Percentiles rank a stretch among this genome's conserved stretches.
Evolutionary conservation across 2,113 vertebrate species (phyloP).

Genomic region (Heterotis niloticus): DNA sequence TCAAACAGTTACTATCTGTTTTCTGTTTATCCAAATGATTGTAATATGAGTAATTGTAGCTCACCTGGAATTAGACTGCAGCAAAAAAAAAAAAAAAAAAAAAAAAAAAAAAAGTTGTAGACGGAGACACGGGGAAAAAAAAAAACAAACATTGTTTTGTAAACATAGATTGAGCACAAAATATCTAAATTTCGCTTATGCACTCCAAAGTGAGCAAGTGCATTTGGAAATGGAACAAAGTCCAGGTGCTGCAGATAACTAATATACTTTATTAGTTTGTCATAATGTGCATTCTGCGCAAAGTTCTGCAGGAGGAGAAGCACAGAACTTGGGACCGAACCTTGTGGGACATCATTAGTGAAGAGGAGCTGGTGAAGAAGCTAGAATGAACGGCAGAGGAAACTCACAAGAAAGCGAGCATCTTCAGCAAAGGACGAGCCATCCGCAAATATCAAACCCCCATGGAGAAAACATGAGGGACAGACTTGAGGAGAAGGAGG

Average conservation of each 20-base stretch:
- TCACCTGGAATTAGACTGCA: too few relatives aligned
- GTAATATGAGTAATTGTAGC: too few relatives aligned
- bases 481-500: neutral
- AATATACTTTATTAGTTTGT: neutral
- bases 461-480: conserved; percentile 11
- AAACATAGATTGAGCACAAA: neutral
- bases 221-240: neutral
- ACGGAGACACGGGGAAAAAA: neutral
- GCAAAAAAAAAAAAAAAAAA: too few relatives aligned
- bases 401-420: neutral
- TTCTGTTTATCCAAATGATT: too few relatives aligned
- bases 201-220: neutral
- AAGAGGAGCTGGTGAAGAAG: neutral
- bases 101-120: too few relatives aligned
- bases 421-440: neutral
- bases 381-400: neutral
- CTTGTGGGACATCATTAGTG: neutral
- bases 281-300: neutral
- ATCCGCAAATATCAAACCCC: neutral
- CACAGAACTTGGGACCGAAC: neutral
- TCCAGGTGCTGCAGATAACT: neutral
- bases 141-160: neutral
- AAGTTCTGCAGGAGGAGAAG: neutral
- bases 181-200: neutral
- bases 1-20: too few relatives aligned